Percentiles rank a stretch among this genome's conserved stretches.
phyloP scores from a whole-genome alignment of 2,113 vertebrate species.

The Naja naja region DNA sequence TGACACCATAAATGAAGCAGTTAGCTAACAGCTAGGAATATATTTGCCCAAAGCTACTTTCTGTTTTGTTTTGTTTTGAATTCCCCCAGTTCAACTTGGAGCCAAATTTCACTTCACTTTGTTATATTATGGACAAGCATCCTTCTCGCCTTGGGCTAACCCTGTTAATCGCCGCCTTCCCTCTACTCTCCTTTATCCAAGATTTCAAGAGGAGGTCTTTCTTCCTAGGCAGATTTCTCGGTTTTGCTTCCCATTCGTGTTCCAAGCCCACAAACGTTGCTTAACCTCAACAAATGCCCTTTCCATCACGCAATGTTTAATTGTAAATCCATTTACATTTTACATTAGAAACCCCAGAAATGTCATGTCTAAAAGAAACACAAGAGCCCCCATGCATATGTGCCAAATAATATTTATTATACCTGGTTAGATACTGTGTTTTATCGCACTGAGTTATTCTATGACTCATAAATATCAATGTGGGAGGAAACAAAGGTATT shows the following conservation, averaged over 20 bases:
- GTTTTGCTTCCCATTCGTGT: background rate
- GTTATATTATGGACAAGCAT: background rate
- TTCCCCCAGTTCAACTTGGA: background rate
- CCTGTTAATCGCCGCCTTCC: background rate
- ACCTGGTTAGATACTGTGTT: background rate
- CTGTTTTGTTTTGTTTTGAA: background rate
- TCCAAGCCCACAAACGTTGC: background rate
- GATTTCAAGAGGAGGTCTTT: background rate
- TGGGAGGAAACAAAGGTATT: background rate
- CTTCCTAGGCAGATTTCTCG: background rate
- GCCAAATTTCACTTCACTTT: background rate
- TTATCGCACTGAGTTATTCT: background rate
- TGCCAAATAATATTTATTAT: conserved; percentile 24
- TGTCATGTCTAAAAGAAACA: background rate
- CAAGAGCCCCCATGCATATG: background rate
- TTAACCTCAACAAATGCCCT: background rate
- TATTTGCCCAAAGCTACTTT: background rate
- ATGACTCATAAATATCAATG: background rate
- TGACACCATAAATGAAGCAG: background rate
- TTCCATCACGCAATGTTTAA: background rate
- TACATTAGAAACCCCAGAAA: background rate
- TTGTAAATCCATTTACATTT: background rate
- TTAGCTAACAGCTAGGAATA: background rate
- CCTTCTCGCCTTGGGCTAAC: background rate
- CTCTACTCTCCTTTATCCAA: background rate